Conservation (phyloP, 2,888 invertebrate species). For the Copidosoma aretas region DNA sequence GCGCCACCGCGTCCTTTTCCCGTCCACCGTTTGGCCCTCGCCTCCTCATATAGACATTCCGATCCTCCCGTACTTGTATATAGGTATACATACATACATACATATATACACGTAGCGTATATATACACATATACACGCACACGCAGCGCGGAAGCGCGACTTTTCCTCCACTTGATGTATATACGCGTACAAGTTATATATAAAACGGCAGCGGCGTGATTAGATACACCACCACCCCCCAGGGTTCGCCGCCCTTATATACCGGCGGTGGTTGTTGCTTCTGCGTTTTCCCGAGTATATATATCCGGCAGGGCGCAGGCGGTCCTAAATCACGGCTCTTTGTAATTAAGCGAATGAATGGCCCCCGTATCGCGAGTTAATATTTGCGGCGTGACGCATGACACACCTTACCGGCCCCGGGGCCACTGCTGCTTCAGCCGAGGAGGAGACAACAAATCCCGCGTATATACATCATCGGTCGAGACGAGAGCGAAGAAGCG, state of each 20-base stretch:
- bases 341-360: constrained; percentile 64
- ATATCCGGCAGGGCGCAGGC: constrained; percentile 46
- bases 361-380: constrained; percentile 60
- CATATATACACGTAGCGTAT: too few species aligned
- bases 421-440: too few species aligned
- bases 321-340: constrained; percentile 62
- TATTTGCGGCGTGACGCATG: constrained; percentile 63
- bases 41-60: constrained; percentile 60
- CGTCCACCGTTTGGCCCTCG: too few species aligned
- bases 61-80: constrained; percentile 28
- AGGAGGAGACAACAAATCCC: constrained; percentile 64
- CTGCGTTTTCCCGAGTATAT: background rate
- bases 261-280: too few species aligned
- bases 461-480: constrained; percentile 62
- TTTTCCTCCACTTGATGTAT: too few species aligned
- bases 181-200: too few species aligned
- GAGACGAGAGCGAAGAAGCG: background rate
- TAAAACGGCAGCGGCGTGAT: too few species aligned
- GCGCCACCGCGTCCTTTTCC: too few species aligned
- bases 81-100: too few species aligned
- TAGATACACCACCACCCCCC: background rate
- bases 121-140: too few species aligned
- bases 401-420: too few species aligned
- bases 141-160: too few species aligned
- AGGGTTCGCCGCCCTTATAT: background rate